Percentiles rank a stretch among this genome's conserved stretches.
Conservation (phyloP, 2,797 vertebrate species). For the Lophotriccus pileatus region DNA sequence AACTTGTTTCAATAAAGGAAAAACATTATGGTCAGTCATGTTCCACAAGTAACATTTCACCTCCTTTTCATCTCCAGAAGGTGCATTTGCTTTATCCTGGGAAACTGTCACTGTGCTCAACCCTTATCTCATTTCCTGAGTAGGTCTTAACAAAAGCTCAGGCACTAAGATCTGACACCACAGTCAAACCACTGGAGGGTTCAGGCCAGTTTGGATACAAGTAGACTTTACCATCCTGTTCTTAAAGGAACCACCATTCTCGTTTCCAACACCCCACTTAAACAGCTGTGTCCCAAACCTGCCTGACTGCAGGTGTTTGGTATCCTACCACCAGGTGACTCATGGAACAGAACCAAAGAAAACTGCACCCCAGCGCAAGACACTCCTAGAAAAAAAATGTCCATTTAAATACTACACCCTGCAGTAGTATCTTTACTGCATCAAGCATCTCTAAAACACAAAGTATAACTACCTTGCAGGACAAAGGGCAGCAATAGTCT, state of each 20-base stretch:
- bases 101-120: neutral
- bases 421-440: neutral
- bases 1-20: neutral
- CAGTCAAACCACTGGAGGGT: neutral
- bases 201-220: neutral
- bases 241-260: neutral
- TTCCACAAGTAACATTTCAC: neutral
- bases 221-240: neutral
- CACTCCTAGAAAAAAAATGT: neutral
- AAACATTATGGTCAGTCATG: neutral
- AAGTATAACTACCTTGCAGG: neutral
- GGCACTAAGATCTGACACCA: neutral
- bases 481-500: neutral
- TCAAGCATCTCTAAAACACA: neutral
- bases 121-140: neutral
- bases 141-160: neutral
- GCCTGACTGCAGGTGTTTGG: neutral
- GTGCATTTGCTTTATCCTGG: neutral
- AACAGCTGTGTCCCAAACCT: neutral
- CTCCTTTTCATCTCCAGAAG: neutral
- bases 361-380: neutral
- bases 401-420: neutral
- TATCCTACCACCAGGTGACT: neutral
- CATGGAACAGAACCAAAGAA: neutral
- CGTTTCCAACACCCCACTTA: neutral